A percentile compares a stretch with the other conserved stretches of the same genome.
phyloP scores from a whole-genome alignment of 2,888 invertebrate species.

The Allygus modestus region DNA sequence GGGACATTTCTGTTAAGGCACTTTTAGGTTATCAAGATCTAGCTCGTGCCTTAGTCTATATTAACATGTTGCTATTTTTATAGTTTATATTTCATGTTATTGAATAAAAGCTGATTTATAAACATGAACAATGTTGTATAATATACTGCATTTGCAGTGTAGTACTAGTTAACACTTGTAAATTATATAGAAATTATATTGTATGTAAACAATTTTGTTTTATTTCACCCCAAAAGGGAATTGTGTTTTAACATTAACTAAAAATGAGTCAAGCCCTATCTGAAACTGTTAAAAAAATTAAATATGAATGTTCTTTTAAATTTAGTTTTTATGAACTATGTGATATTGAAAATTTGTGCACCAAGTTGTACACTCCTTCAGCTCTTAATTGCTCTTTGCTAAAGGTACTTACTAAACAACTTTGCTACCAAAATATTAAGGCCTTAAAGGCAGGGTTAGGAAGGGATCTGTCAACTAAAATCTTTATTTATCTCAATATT shows the following conservation, averaged over 20 bases:
- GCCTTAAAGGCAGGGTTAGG: no score
- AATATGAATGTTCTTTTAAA: no score
- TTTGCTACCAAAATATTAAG: no score
- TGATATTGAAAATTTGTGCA: no score
- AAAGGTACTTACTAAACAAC: no score
- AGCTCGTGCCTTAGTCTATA: slow-evolving; percentile 36
- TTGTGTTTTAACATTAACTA: not conserved
- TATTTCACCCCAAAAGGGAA: not conserved
- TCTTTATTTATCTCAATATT: no score
- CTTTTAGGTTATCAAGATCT: slow-evolving; percentile 34
- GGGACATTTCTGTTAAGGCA: slow-evolving; percentile 3
- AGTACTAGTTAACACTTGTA: slow-evolving; percentile 24
- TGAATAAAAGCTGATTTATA: slow-evolving; percentile 15
- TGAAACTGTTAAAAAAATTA: no score
- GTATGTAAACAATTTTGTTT: slow-evolving; percentile 28
- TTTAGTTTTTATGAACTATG: no score
- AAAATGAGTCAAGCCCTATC: no score
- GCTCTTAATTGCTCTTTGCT: no score
- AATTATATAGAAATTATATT: slow-evolving; percentile 35
- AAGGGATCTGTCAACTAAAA: no score
- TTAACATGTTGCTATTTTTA: slow-evolving; percentile 50
- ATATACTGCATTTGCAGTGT: slow-evolving; percentile 33
- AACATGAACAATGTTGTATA: slow-evolving; percentile 14
- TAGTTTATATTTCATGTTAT: slow-evolving; percentile 46
- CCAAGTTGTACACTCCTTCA: no score